A percentile compares a stretch with the other conserved stretches of the same genome.
phyloP scores from a whole-genome alignment of 2,113 vertebrate genomes.

The Pelusios castaneus region DNA sequence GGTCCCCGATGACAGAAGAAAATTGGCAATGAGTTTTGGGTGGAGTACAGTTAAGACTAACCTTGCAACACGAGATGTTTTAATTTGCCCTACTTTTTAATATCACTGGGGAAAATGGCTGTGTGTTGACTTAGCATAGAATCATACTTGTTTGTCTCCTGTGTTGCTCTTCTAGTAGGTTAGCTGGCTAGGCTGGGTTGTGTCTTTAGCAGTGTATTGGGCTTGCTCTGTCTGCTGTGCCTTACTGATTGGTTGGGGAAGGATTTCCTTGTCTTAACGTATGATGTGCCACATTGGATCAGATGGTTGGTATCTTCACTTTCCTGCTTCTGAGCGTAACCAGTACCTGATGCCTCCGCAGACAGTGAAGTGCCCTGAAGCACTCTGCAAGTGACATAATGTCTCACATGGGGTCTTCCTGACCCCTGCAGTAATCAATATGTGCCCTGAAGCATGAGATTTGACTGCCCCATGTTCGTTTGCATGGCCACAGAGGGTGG shows the following conservation, averaged over 20 bases:
- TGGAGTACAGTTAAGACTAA: constrained; percentile 60
- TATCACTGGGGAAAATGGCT: neutral
- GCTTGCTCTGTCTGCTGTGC: accelerated
- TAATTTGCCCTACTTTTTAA: neutral
- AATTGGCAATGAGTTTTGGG: constrained; percentile 71
- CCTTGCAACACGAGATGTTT: constrained; percentile 66
- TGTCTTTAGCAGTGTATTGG: accelerated
- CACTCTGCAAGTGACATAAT: accelerated
- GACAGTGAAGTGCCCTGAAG: neutral
- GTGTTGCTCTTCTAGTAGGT: neutral
- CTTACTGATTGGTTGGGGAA: accelerated
- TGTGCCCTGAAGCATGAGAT: accelerated
- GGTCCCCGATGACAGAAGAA: constrained; percentile 56
- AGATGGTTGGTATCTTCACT: accelerated
- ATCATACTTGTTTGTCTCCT: accelerated
- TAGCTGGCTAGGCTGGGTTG: neutral
- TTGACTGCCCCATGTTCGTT: accelerated
- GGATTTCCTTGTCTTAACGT: accelerated
- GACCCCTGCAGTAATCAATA: neutral
- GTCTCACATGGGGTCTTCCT: neutral
- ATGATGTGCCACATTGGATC: neutral
- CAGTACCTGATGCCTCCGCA: neutral
- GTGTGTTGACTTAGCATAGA: accelerated
- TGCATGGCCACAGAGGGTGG: neutral
- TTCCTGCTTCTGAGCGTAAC: neutral